These are phyloP conservation scores for Neoascia interrupta DNA, from an alignment of 2,888 invertebrate genomes.

Conservation along the genomic window DNA sequence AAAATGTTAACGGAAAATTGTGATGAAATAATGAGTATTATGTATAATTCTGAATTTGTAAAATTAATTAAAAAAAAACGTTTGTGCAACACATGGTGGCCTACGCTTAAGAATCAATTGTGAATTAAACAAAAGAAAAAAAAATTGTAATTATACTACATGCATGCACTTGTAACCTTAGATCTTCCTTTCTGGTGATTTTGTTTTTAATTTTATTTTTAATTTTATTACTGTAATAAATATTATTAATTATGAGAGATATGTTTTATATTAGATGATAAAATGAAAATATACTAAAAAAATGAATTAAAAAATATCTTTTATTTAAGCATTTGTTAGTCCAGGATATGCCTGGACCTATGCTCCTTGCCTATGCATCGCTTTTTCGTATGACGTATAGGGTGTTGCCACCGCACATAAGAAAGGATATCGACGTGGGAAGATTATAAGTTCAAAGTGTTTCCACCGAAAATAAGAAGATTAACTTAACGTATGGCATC, in stretches of 20 bases:
- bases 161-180: slow-evolving; percentile 68
- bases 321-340: no score
- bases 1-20: slow-evolving; percentile 65
- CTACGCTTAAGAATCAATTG: slow-evolving; percentile 66
- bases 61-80: slow-evolving; percentile 45
- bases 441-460: no score
- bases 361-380: no score
- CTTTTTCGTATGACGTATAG: no score
- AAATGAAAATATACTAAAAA: slow-evolving; percentile 64
- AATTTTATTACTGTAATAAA: slow-evolving; percentile 63
- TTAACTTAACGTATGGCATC: no score
- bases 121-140: slow-evolving; percentile 43
- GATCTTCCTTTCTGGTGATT: slow-evolving; percentile 70
- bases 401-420: no score
- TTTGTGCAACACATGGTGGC: slow-evolving; percentile 70
- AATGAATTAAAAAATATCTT: slow-evolving; percentile 33
- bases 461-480: no score
- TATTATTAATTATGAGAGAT: slow-evolving; percentile 64
- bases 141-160: slow-evolving; percentile 56
- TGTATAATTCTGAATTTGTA: slow-evolving; percentile 62
- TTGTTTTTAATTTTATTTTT: slow-evolving; percentile 67
- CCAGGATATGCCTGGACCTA: no score
- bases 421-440: no score
- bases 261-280: slow-evolving; percentile 67
- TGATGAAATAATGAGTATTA: slow-evolving; percentile 69